Conservation (phyloP, 1,140 invertebrate genomes). For the Tetragonula clypearis region DNA sequence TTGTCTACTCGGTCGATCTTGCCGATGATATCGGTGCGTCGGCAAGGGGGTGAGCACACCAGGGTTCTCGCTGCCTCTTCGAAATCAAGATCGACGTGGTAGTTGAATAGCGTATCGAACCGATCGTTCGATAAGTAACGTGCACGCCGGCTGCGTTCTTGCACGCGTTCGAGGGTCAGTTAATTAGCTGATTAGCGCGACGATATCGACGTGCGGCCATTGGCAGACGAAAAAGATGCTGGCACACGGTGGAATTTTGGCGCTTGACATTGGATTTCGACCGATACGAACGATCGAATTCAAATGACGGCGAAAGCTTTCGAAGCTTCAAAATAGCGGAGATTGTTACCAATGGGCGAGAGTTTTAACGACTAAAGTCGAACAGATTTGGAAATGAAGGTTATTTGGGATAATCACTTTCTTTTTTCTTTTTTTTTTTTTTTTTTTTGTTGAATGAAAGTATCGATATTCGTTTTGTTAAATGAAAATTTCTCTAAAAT, state of each 20-base stretch:
- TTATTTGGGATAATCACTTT: too few relatives aligned
- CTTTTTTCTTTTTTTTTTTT: too few relatives aligned
- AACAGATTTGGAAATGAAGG: background rate
- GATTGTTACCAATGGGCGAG: background rate
- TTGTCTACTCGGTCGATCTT: constrained; percentile 39
- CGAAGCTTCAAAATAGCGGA: background rate
- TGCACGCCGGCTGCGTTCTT: background rate
- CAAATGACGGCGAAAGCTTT: background rate
- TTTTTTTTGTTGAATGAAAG: too few relatives aligned
- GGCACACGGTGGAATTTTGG: background rate
- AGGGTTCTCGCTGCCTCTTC: background rate
- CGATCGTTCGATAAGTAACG: constrained; percentile 42
- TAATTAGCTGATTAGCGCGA: constrained; percentile 32
- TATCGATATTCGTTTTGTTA: too few relatives aligned
- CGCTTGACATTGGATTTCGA: too few relatives aligned
- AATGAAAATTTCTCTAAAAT: too few relatives aligned
- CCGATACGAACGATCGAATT: too few relatives aligned
- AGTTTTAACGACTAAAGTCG: too few relatives aligned
- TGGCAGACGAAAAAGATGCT: background rate
- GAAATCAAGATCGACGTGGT: constrained; percentile 51
- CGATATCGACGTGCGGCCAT: background rate
- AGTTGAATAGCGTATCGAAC: constrained; percentile 44
- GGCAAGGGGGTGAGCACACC: background rate
- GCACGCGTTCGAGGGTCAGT: background rate
- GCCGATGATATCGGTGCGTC: constrained; percentile 22